phyloP scores from a whole-genome alignment of 2,888 invertebrate genomes.

The Cenopis cana region DNA sequence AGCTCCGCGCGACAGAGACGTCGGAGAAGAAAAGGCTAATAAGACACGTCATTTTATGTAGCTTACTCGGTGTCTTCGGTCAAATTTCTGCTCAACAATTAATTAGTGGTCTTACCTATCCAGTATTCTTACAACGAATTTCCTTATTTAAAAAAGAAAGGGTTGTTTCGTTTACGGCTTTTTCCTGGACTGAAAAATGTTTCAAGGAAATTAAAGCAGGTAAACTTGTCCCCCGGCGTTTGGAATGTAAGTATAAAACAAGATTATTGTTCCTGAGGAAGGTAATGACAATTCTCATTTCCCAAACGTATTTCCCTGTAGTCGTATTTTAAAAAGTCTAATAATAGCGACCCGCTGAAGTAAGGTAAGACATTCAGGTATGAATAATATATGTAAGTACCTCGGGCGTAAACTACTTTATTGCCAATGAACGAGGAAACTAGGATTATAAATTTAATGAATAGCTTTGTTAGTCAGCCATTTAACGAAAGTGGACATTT shows the following conservation, averaged over 20 bases:
- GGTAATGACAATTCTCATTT: constrained; percentile 26
- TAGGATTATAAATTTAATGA: too few species aligned
- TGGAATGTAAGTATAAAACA: constrained; percentile 30
- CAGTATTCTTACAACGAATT: constrained; percentile 7
- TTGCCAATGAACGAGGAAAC: too few species aligned
- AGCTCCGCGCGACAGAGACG: background rate
- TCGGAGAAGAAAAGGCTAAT: background rate
- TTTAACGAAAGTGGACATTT: too few species aligned
- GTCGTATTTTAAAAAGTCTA: constrained; percentile 29
- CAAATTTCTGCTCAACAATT: background rate
- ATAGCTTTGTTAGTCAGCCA: too few species aligned
- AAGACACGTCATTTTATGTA: background rate
- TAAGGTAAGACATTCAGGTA: background rate
- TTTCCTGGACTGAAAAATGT: constrained; percentile 24
- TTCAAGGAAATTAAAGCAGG: constrained; percentile 28
- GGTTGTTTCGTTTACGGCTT: constrained; percentile 17
- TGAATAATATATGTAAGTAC: too few species aligned
- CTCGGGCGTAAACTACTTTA: too few species aligned
- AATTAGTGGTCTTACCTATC: constrained; percentile 14
- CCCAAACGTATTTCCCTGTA: constrained; percentile 33
- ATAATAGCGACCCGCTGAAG: constrained; percentile 1
- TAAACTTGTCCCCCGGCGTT: constrained; percentile 27
- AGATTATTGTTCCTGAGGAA: constrained; percentile 32
- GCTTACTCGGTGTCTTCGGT: background rate
- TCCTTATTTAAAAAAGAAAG: constrained; percentile 15